phyloP scores from a whole-genome alignment of 30 jellyfish, hydroid and myxozoan species.

The Chironex yamaguchii region DNA sequence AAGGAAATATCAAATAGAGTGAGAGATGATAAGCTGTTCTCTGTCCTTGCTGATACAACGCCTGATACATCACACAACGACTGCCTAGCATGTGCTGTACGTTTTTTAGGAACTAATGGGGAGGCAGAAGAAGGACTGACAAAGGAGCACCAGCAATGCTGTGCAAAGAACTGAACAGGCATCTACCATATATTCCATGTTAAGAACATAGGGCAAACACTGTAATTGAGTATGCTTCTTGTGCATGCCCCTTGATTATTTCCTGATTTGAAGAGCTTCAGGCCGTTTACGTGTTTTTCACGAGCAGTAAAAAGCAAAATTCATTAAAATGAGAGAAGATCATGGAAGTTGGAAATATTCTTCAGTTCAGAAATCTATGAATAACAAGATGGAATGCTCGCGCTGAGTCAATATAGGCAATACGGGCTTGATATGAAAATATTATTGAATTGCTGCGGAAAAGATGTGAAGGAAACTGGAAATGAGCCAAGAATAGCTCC shows the following conservation, averaged over 20 bases:
- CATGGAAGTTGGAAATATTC: background rate
- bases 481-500: slow-evolving; percentile 21
- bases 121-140: slow-evolving; percentile 24
- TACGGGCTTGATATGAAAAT: slow-evolving; percentile 32
- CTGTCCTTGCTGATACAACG: slow-evolving; percentile 44
- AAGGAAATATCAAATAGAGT: background rate
- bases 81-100: slow-evolving; percentile 8
- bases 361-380: slow-evolving; percentile 23
- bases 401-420: slow-evolving; percentile 44
- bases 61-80: slow-evolving; percentile 44
- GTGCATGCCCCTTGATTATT: slow-evolving; percentile 23
- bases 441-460: background rate
- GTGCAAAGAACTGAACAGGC: slow-evolving; percentile 21
- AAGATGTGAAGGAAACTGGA: background rate
- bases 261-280: background rate
- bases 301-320: background rate
- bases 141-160: too few species aligned
- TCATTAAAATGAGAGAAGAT: background rate
- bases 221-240: slow-evolving; percentile 36
- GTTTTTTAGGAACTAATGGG: slow-evolving; percentile 9
- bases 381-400: slow-evolving; percentile 52
- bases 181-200: slow-evolving; percentile 40
- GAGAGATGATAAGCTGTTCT: slow-evolving; percentile 1
- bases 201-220: slow-evolving; percentile 32
- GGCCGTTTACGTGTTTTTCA: slow-evolving; percentile 2